phyloP scores from a whole-genome alignment of 2,888 invertebrate species.

The Meandrusa payeni region DNA sequence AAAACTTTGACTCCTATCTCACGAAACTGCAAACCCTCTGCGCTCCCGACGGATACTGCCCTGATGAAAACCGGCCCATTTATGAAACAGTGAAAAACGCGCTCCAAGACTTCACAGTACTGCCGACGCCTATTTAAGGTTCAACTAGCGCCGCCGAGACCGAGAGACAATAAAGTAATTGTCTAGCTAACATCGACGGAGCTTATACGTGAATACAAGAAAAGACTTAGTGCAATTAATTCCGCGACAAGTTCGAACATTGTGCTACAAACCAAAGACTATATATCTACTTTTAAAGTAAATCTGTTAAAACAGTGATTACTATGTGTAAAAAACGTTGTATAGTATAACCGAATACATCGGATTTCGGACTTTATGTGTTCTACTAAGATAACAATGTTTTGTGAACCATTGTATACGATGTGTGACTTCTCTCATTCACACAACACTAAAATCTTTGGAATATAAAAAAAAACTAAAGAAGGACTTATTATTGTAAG shows the following conservation, averaged over 20 bases:
- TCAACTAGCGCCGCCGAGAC: constrained; percentile 74
- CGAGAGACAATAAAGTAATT: constrained; percentile 61
- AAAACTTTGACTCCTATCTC: constrained; percentile 96
- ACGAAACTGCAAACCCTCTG: constrained; percentile 95
- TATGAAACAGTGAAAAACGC: constrained; percentile 95
- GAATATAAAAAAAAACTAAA: constrained; percentile 57
- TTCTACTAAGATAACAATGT: constrained; percentile 66
- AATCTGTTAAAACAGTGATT: constrained; percentile 31
- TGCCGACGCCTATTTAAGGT: constrained; percentile 93
- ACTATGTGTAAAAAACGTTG: constrained; percentile 31
- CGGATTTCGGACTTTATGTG: constrained; percentile 39
- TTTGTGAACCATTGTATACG: constrained; percentile 79
- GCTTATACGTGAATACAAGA: constrained; percentile 43
- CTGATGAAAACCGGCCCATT: constrained; percentile 90
- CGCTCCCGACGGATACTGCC: constrained; percentile 90
- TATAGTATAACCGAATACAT: constrained; percentile 36
- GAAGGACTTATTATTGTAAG: constrained; percentile 62
- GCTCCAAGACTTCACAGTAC: constrained; percentile 94
- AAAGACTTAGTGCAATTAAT: constrained; percentile 33
- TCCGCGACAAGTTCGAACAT: constrained; percentile 21
- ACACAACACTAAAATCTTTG: constrained; percentile 56
- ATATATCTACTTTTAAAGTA: constrained; percentile 35
- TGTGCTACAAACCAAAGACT: constrained; percentile 51
- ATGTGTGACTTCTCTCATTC: constrained; percentile 72
- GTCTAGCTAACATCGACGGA: constrained; percentile 52